Base-by-base conservation (phyloP, 2,113 vertebrate species). In the Brachionichthys hirsutus region DNA sequence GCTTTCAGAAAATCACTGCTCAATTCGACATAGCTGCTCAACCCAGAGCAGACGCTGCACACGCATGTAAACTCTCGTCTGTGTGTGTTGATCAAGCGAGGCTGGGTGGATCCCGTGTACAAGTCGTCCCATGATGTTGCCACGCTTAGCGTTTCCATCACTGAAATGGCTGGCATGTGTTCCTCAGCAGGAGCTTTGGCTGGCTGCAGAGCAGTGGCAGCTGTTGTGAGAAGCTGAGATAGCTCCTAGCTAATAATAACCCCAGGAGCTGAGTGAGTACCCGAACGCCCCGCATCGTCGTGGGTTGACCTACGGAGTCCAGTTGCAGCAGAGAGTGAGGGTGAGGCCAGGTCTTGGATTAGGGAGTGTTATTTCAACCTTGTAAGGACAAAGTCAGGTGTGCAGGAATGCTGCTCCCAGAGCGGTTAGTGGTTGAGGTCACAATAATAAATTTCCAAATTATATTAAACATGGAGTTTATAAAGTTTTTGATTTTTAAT, bases 161-260 rank as follows among this genome's bases (percentile, higher is more conserved):
- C 42, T 49, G 49, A 63, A 75, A 77, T 56, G 62, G 69, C 70
- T 53, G 6, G 24, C 68, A 66, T 55, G 70, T 77, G 76, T 67
- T 68, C 59, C 68, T 71, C 64, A 44, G 70, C 44, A 55, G 70
- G 65, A 73, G 67, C 63, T 74, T 72, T 80, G 50, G 73, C 68
- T 42, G 56, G 70, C 78, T 77, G 72, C 68, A 22, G 66, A 72
- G 70, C 60, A 47, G 80, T 5, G 46, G 82, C 88, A 89, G 83
- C 88, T 89, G 88, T 70, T 78, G 60, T 30, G 48, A 75, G 73
- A n/a, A 70, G 62, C 67, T 62, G 63, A 78, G 67, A 72, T 75
- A 52, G 75, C 81, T 52, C 0, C 13, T 30, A 30, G 70, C 78
- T 88, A 88, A 88, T 77, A 85, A 88, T 88, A 89, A 73, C 67